A percentile compares a stretch with the other conserved stretches of the same genome.
Conservation (phyloP, 2,113 vertebrate species). For the Tachysurus fulvidraco region DNA sequence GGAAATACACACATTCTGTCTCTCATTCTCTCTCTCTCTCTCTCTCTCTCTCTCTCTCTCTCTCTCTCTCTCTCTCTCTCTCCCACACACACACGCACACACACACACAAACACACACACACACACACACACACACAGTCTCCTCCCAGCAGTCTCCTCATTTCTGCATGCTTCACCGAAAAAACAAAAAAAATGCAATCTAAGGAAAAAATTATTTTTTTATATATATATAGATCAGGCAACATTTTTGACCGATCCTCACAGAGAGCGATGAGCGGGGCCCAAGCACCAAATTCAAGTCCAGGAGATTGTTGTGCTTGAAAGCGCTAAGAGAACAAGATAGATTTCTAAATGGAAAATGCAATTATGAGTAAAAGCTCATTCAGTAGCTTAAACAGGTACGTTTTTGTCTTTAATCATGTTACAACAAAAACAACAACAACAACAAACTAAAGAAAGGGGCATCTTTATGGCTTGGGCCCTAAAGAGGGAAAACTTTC, state of each 20-base stretch:
- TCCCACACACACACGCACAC: slow-evolving; percentile 39
- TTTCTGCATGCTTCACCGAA: slow-evolving; percentile 70
- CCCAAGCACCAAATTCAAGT: not conserved
- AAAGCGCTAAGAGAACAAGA: not conserved
- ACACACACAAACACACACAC: slow-evolving; percentile 46
- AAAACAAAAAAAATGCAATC: not conserved
- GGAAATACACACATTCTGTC: slow-evolving; percentile 23
- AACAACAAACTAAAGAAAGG: too few species aligned
- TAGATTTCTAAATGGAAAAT: not conserved
- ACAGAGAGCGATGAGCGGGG: not conserved
- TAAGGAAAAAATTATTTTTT: not conserved
- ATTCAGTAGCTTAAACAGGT: not conserved
- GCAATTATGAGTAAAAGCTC: not conserved
- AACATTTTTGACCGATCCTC: not conserved
- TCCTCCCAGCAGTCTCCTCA: slow-evolving; percentile 55
- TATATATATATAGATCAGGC: not conserved
- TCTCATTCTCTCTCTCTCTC: not conserved
- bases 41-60: too few species aligned
- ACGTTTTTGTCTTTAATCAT: not conserved
- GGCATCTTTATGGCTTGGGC: too few species aligned
- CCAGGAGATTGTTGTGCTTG: not conserved
- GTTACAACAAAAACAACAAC: too few species aligned
- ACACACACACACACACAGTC: slow-evolving; percentile 44
- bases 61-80: not conserved
- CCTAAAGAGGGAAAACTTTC: too few species aligned